Evolutionary conservation across 2,113 vertebrate species (phyloP).

Genomic region (Bujurquina vittata): DNA sequence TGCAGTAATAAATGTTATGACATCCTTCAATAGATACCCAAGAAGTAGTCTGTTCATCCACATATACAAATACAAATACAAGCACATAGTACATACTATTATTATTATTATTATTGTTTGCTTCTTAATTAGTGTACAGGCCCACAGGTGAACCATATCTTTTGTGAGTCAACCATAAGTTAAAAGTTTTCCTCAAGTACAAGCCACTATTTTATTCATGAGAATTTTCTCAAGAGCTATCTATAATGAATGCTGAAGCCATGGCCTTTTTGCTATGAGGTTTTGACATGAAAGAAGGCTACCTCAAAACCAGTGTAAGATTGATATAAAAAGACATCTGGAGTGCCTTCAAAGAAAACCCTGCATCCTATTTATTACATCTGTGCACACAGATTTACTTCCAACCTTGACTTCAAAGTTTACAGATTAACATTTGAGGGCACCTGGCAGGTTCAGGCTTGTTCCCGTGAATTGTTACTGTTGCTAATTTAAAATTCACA

Average conservation of each 20-base stretch:
- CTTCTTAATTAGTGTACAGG: slow-evolving; percentile 1
- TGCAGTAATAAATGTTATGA: background rate
- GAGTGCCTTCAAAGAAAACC: slow-evolving; percentile 77
- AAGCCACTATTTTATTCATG: slow-evolving; percentile 70
- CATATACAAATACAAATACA: slow-evolving; percentile 6
- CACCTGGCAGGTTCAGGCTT: slow-evolving; percentile 56
- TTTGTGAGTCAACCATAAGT: slow-evolving; percentile 38
- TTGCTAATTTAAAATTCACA: slow-evolving; percentile 20
- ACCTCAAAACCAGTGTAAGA: slow-evolving; percentile 77
- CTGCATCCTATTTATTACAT: slow-evolving; percentile 79
- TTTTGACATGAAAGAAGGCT: slow-evolving; percentile 79
- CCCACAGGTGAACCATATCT: slow-evolving; percentile 24
- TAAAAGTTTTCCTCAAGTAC: slow-evolving; percentile 60
- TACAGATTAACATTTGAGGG: slow-evolving; percentile 72
- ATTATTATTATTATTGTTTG: background rate
- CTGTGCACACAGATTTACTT: slow-evolving; percentile 72
- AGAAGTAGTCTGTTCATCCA: background rate
- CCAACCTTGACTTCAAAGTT: slow-evolving; percentile 77
- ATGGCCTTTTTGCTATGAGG: slow-evolving; percentile 73
- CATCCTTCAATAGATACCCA: background rate
- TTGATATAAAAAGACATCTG: slow-evolving; percentile 77
- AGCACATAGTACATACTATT: background rate
- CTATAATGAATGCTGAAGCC: slow-evolving; percentile 76
- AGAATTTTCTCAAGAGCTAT: slow-evolving; percentile 71
- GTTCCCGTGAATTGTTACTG: slow-evolving; percentile 39